These are phyloP conservation scores for Babyrousa celebensis DNA, from an alignment of 2,797 vertebrate species.

Conservation along the genomic window DNA sequence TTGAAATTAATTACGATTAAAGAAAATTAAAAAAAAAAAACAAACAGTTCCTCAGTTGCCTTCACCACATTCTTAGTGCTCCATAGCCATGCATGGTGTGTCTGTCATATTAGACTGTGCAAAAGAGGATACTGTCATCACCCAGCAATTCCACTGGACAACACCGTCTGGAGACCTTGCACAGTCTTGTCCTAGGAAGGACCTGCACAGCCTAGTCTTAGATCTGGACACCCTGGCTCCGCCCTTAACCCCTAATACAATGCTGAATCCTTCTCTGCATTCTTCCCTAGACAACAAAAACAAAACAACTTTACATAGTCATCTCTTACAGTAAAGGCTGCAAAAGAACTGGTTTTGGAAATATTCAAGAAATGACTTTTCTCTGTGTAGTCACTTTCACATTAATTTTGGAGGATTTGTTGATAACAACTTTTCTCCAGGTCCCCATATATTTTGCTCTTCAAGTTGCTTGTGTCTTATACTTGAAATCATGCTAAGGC, in stretches of 20 bases:
- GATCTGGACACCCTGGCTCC: not conserved
- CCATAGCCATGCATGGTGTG: not conserved
- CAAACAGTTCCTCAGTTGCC: not conserved
- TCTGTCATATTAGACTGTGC: too few relatives aligned
- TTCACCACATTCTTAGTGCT: not conserved
- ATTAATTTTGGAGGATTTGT: slow-evolving; percentile 22
- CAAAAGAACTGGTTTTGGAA: not conserved
- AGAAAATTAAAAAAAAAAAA: not conserved
- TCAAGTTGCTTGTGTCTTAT: not conserved
- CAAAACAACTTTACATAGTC: not conserved
- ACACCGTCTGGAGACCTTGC: not conserved
- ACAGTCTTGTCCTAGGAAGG: not conserved
- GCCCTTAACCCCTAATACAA: not conserved
- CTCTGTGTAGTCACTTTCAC: slow-evolving; percentile 4
- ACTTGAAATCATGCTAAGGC: not conserved
- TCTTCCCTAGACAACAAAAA: not conserved
- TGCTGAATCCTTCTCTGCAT: not conserved
- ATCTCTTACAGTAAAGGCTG: not conserved
- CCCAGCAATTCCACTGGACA: not conserved
- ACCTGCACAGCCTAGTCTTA: not conserved
- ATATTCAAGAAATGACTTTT: not conserved
- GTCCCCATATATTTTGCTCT: not conserved
- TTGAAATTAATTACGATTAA: slow-evolving; percentile 5
- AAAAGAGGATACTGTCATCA: not conserved
- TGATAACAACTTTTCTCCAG: not conserved